Evolutionary conservation across 2,113 vertebrate species (phyloP), one percentile per base, ranked within the genome.

Genomic region (Tupaia chinensis): DNA sequence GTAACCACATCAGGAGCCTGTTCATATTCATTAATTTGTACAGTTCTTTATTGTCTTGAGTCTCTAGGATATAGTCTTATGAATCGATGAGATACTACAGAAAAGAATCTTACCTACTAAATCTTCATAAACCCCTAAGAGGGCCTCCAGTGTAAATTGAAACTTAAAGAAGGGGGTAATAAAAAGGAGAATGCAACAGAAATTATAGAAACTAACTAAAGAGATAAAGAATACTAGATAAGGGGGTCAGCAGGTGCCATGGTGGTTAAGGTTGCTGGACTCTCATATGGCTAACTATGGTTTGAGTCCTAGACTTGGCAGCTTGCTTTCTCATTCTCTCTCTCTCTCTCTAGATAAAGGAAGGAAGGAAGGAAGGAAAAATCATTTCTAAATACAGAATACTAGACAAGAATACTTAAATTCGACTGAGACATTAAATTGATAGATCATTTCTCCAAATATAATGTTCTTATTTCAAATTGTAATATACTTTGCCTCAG

Each of bases 11-110:
- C 53, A 89, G n/a, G 29, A 54, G 16, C 34, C 27, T 83, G 5
- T 34, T 96, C 66, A 61, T 91, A 91, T 95, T 15, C 25, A 32
- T 89, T 89, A 74, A 73, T 86, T 89, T 97, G 7, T 88, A 85
- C 69, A 78, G 25, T 74, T 83, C 17, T 93, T 73, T 61, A 22
- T 56, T 96, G 44, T 83, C 63, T 76, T 94, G 44, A 94, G 25
- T 65, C 34, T 82, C 13, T 34, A 13, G 53, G 32, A 9, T 68
- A 69, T 4, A 69, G 77, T 7, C 69, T 63, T 83, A 77, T 20
- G 25, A 54, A 73, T 44, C 76, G 53, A 58, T 93, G 34, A 69
- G 19, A 80, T 73, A 61, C 54, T 85, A 66, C 79, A 25, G 17
- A 74, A 65, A 65, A 84, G 9, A 93, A 91, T 61, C 70, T 61